Conservation (phyloP, 2,888 invertebrate genomes). For the Ypsolopha sequella region DNA sequence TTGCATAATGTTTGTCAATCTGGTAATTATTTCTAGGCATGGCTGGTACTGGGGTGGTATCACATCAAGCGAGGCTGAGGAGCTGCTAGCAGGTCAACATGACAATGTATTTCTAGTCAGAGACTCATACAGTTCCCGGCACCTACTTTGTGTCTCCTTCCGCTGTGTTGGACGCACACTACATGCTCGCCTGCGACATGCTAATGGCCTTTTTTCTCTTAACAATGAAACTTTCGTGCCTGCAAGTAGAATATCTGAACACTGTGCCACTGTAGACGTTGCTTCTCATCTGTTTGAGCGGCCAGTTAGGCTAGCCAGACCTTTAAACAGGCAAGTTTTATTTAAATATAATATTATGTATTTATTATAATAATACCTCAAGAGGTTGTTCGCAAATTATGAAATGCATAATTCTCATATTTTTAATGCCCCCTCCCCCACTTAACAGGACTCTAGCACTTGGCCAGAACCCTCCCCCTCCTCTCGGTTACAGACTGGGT, state of each 20-base stretch:
- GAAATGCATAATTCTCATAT: too few species aligned
- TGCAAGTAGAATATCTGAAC: constrained; percentile 59
- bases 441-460: too few species aligned
- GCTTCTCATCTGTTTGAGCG: constrained; percentile 54
- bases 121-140: constrained; percentile 77
- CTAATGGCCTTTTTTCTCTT: constrained; percentile 75
- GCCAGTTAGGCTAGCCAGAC: constrained; percentile 62
- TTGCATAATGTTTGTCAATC: background rate
- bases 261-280: constrained; percentile 61
- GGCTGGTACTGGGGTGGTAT: constrained; percentile 86
- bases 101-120: constrained; percentile 82
- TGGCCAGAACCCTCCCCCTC: too few species aligned
- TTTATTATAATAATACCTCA: too few species aligned
- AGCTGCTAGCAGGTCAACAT: constrained; percentile 74
- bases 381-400: too few species aligned
- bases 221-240: constrained; percentile 71
- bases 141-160: constrained; percentile 80
- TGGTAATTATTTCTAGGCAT: constrained; percentile 38
- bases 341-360: background rate
- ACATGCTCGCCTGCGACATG: constrained; percentile 80
- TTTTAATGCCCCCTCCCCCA: too few species aligned
- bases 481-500: too few species aligned
- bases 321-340: constrained; percentile 47
- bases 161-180: constrained; percentile 77
- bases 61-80: constrained; percentile 78